Evolutionary conservation across 2,888 invertebrate genomes (phyloP).

Genomic region (Elegia similella): DNA sequence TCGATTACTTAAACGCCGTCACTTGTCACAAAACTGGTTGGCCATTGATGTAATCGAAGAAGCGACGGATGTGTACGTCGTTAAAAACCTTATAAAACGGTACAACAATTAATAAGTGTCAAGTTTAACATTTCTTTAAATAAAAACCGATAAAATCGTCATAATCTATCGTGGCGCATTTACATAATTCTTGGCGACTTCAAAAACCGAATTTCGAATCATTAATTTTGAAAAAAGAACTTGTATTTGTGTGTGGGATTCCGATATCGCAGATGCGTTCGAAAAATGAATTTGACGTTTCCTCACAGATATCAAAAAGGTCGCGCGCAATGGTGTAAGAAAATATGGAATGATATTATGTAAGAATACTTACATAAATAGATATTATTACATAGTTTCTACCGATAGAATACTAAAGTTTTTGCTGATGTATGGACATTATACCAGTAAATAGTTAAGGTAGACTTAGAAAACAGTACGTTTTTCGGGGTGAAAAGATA

Average conservation of each 20-base stretch:
- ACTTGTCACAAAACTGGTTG: slow-evolving; percentile 60
- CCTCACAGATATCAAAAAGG: too few relatives aligned
- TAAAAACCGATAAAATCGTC: slow-evolving; percentile 55
- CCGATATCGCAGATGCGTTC: slow-evolving; percentile 14
- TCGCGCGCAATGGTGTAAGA: too few relatives aligned
- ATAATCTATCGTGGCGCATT: slow-evolving; percentile 28
- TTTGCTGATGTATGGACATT: too few relatives aligned
- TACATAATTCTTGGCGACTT: slow-evolving; percentile 23
- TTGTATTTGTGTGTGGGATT: slow-evolving; percentile 5
- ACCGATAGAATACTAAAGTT: too few relatives aligned
- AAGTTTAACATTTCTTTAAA: slow-evolving; percentile 69
- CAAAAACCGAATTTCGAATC: slow-evolving; percentile 26
- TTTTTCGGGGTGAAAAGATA: too few relatives aligned
- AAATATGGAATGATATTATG: too few relatives aligned
- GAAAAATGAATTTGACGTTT: slow-evolving; percentile 21
- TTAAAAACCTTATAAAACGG: slow-evolving; percentile 62
- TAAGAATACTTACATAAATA: too few relatives aligned
- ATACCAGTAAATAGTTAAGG: too few relatives aligned
- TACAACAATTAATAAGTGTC: slow-evolving; percentile 72
- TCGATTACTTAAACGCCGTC: slow-evolving; percentile 63
- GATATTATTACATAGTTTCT: too few relatives aligned
- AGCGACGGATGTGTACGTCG: slow-evolving; percentile 56
- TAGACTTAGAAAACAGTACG: too few relatives aligned
- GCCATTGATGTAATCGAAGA: slow-evolving; percentile 55
- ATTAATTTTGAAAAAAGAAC: slow-evolving; percentile 23